Percentiles rank a stretch among this genome's conserved stretches.
phyloP scores from a whole-genome alignment of 2,797 vertebrate species.

The Urosaurus nigricauda region DNA sequence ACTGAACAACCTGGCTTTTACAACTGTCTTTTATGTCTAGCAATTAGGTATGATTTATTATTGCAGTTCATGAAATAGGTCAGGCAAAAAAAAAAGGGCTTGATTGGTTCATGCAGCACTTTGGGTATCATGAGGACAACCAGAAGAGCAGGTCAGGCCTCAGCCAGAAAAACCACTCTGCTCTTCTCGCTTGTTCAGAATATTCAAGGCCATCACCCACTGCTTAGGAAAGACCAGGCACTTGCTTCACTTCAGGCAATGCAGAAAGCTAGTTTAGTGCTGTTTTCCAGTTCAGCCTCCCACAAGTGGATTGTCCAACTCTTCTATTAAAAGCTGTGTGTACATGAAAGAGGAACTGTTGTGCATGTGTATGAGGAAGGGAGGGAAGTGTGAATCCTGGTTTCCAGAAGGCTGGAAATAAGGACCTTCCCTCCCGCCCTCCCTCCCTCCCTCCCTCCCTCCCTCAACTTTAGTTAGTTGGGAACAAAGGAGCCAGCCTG shows the following conservation, averaged over 20 bases:
- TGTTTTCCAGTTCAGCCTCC: slow-evolving; percentile 53
- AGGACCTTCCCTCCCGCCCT: neutral
- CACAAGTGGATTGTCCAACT: slow-evolving; percentile 28
- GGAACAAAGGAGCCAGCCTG: too few relatives aligned
- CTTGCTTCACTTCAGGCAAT: slow-evolving; percentile 62
- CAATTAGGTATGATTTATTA: neutral
- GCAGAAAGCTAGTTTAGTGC: slow-evolving; percentile 54
- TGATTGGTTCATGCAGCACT: slow-evolving; percentile 40
- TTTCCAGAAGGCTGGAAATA: neutral
- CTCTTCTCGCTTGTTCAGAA: slow-evolving; percentile 37
- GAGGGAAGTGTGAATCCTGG: neutral
- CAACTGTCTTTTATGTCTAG: slow-evolving; percentile 16
- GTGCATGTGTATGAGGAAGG: too few relatives aligned
- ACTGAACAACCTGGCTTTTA: slow-evolving; percentile 19
- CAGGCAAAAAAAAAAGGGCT: slow-evolving; percentile 11
- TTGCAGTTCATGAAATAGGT: slow-evolving; percentile 20
- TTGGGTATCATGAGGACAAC: slow-evolving; percentile 29
- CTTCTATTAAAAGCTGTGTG: neutral
- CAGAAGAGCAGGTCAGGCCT: slow-evolving; percentile 48
- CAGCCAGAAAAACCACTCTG: neutral
- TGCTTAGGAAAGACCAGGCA: slow-evolving; percentile 40
- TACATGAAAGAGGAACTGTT: neutral
- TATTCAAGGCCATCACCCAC: slow-evolving; percentile 31
- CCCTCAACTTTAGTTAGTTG: neutral
- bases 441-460: too few relatives aligned